These are phyloP conservation scores for Caenorhabditis sp. DNA, from an alignment of 2,888 invertebrate species.

Conservation along the genomic window DNA sequence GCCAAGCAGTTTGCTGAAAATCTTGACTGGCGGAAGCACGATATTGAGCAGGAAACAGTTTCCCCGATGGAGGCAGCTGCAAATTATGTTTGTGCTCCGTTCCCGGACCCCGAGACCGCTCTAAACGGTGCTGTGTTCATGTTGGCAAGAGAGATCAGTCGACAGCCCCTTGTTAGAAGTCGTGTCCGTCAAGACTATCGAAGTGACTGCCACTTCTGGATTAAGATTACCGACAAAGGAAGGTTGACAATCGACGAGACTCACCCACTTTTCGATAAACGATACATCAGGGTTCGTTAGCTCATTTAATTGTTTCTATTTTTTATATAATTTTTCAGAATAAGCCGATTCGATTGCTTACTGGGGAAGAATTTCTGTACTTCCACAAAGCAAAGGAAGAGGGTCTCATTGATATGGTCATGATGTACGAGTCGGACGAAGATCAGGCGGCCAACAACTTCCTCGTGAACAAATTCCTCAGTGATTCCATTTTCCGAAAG, in stretches of 20 bases:
- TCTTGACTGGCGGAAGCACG: constrained; percentile 85
- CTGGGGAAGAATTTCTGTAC: constrained; percentile 93
- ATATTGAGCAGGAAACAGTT: constrained; percentile 67
- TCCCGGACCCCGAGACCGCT: constrained; percentile 90
- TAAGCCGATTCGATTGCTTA: constrained; percentile 93
- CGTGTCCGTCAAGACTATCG: constrained; percentile 83
- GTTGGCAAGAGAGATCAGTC: constrained; percentile 94
- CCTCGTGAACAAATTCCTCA: constrained; percentile 57
- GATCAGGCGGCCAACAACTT: constrained; percentile 43
- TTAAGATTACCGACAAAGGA: constrained; percentile 93
- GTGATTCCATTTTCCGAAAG: constrained; percentile 62
- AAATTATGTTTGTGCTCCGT: constrained; percentile 82
- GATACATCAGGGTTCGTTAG: constrained; percentile 51
- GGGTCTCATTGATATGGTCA: constrained; percentile 54
- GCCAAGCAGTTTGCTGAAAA: constrained; percentile 98
- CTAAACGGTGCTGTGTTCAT: constrained; percentile 94
- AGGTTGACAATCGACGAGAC: constrained; percentile 96
- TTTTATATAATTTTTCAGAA: constrained; percentile 89
- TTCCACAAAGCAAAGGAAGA: constrained; percentile 84
- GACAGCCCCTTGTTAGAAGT: constrained; percentile 88
- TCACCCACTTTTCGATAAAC: constrained; percentile 86
- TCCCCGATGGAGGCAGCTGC: constrained; percentile 65
- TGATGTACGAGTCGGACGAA: constrained; percentile 59
- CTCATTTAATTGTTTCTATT: constrained; percentile 87
- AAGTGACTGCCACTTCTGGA: constrained; percentile 91